Evolutionary conservation across 2,888 invertebrate genomes (phyloP), one percentile per base, ranked within the genome.

Genomic region (Tuberolachnus salignus): DNA sequence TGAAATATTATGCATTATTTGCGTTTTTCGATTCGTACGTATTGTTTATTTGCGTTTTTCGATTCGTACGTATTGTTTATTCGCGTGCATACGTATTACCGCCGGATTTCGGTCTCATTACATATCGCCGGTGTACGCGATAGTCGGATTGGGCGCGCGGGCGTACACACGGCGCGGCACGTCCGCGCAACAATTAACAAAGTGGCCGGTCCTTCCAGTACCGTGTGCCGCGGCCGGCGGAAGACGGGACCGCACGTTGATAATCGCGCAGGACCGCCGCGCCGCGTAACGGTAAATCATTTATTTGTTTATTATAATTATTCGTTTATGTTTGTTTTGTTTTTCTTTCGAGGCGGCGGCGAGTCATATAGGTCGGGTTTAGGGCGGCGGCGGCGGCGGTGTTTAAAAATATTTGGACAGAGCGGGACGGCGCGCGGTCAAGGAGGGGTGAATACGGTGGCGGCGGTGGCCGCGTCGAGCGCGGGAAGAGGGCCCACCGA

Each of bases 361-460:
- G 6, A 70, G 57, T 53, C 72, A 63, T 63, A 34, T 73, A 63
- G 73, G 53, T 63, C 64, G 63, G 63, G 66, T 67, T 67, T 57
- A 23, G 64, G 75, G 46, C 34, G 64, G 64, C 53, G 51, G 73
- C 51, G 64, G 34, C 46, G 73, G 23, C 74, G 46, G 75, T 67
- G 64, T 69, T 78, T 78, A 78, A 69, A 78, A 78, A 69, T 51
- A 57, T 75, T 57, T 19, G 57, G n/a, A 55, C 44, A 19, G 34
- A 34, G 51, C n/a, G 61, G 46, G 16, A 6, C 16, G 55, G 19
- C 8, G 21, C 6, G 42, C 26, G 61, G 23, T 49, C n/a, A 14
- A 10, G n/a, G 44, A 10, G 63, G 51, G 53, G 53, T 49, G 34
- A 13, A 11, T 46, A 34, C 23, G 46, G 67, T 21, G 70, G 55